Conservation (phyloP, 1,140 invertebrate genomes). For the Meloidogyne floridensis region DNA sequence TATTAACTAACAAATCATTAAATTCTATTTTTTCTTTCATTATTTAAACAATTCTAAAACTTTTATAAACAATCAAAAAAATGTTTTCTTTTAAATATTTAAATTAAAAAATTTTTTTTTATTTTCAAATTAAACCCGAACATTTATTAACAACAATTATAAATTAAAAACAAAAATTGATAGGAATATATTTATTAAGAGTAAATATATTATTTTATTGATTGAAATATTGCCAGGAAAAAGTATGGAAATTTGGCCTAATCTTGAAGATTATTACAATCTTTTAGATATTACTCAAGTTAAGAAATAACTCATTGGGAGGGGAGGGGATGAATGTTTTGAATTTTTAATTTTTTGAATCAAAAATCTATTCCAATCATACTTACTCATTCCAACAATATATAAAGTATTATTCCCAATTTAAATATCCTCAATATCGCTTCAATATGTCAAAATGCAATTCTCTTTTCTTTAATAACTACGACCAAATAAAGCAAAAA, state of each 20-base stretch:
- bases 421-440: no score
- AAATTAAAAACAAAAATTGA: slow-evolving; percentile 17
- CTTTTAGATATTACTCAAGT: no score
- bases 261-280: no score
- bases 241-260: no score
- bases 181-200: neutral
- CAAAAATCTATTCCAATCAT: no score
- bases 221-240: no score
- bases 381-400: no score
- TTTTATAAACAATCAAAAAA: neutral
- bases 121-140: neutral
- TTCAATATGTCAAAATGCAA: slow-evolving; percentile 1
- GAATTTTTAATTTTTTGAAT: no score
- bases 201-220: no score
- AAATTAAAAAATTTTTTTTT: neutral
- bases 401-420: no score
- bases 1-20: slow-evolving; percentile 27
- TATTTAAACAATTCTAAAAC: neutral
- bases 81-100: neutral
- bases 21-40: slow-evolving; percentile 24
- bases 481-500: slow-evolving; percentile 89
- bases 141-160: slow-evolving; percentile 17
- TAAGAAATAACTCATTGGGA: no score
- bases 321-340: no score
- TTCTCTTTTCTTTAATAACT: slow-evolving; percentile 74